Conservation (phyloP, 2,113 vertebrate genomes). For the Cepphus grylle region DNA sequence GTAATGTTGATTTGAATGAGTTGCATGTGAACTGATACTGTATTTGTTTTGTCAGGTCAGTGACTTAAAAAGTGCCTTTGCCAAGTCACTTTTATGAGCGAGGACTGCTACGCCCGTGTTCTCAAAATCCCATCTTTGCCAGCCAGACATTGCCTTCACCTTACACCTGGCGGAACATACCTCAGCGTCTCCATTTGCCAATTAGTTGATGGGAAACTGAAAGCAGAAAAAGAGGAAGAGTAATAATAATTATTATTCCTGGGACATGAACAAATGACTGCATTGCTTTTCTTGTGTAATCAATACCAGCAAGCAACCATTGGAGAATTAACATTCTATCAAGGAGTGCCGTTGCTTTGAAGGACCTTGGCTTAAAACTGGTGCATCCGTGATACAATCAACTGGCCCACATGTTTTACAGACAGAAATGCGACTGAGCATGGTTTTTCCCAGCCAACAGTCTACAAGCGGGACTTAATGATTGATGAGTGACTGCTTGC, state of each 20-base stretch:
- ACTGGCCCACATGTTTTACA: conserved; percentile 30
- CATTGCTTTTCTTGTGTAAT: conserved; percentile 42
- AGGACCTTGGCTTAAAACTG: conserved; percentile 69
- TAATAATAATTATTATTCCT: conserved; percentile 17
- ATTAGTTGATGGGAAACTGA: conserved; percentile 62
- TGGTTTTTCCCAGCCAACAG: conserved; percentile 71
- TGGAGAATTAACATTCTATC: conserved; percentile 37
- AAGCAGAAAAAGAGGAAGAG: conserved; percentile 45
- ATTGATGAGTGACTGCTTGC: conserved; percentile 79
- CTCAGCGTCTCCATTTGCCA: conserved; percentile 72
- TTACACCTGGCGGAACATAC: conserved; percentile 65
- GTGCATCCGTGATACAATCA: conserved; percentile 50
- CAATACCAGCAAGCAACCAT: conserved; percentile 51
- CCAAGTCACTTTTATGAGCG: conserved; percentile 72
- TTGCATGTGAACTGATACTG: conserved; percentile 53
- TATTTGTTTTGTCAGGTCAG: conserved; percentile 77
- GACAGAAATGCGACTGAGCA: conserved; percentile 73
- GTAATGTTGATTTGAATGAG: background rate
- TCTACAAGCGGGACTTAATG: conserved; percentile 76
- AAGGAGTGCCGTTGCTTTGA: conserved; percentile 72
- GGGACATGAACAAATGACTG: conserved; percentile 66
- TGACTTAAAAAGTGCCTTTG: conserved; percentile 84
- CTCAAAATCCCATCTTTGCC: conserved; percentile 56
- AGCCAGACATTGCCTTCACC: conserved; percentile 64
- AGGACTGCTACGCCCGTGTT: conserved; percentile 43